Conservation (phyloP, 2,888 invertebrate genomes). For the Mechanitis messenoides region DNA sequence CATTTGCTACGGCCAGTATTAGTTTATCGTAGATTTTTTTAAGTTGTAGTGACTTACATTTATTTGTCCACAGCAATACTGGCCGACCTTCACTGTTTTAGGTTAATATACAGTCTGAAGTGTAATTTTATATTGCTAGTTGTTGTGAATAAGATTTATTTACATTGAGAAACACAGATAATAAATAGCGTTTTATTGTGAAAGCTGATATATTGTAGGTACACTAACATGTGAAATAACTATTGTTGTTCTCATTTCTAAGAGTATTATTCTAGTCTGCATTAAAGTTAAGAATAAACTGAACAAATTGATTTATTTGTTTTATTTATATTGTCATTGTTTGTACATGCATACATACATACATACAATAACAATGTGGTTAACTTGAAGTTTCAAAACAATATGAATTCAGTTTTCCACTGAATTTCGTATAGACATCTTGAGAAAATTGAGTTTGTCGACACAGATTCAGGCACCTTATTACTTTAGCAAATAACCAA, state of each 20-base stretch:
- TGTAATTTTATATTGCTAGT: conserved; percentile 76
- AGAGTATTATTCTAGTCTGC: conserved; percentile 78
- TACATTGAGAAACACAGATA: conserved; percentile 71
- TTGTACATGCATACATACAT: background rate
- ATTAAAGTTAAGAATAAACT: conserved; percentile 77
- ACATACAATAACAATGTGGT: no score
- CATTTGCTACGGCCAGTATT: conserved; percentile 30
- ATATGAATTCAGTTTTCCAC: no score
- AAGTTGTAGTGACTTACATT: background rate
- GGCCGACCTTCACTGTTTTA: conserved; percentile 15
- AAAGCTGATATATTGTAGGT: conserved; percentile 71
- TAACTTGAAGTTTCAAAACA: no score
- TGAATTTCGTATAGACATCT: no score
- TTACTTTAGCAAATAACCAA: no score
- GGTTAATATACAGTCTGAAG: conserved; percentile 55
- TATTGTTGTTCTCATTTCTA: conserved; percentile 77
- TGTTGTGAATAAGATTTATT: conserved; percentile 76
- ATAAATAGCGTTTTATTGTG: conserved; percentile 74
- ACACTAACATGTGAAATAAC: conserved; percentile 75
- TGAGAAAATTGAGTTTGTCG: no score
- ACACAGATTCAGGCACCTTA: no score
- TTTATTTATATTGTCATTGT: conserved; percentile 37
- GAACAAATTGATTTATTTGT: conserved; percentile 59
- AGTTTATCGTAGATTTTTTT: background rate
- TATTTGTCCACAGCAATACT: background rate